A percentile compares a stretch with the other conserved stretches of the same genome.
Evolutionary conservation across 2,888 invertebrate species (phyloP).

Genomic region (Pandemis cinnamomeana): DNA sequence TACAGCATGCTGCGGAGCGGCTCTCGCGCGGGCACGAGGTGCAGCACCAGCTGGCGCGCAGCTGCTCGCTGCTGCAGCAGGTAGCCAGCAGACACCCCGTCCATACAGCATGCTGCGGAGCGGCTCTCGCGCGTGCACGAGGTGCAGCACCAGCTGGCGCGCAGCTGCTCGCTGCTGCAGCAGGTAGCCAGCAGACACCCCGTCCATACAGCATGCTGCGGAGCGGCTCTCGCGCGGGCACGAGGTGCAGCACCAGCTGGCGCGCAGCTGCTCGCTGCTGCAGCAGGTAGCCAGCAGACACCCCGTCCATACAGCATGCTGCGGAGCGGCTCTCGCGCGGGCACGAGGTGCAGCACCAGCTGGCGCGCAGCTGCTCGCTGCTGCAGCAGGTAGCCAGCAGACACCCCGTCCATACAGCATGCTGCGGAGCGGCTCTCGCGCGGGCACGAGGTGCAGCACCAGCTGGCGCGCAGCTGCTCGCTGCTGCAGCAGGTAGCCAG

Average conservation of each 20-base stretch:
- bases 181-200: background rate
- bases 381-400: too few relatives aligned
- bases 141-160: background rate
- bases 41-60: slow-evolving; percentile 91
- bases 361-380: too few relatives aligned
- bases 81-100: slow-evolving; percentile 58
- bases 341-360: too few relatives aligned
- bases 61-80: slow-evolving; percentile 88
- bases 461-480: too few relatives aligned
- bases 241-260: slow-evolving; percentile 6
- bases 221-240: background rate
- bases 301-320: too few relatives aligned
- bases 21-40: slow-evolving; percentile 91
- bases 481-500: too few relatives aligned
- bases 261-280: slow-evolving; percentile 3
- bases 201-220: slow-evolving; percentile 48
- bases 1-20: slow-evolving; percentile 68
- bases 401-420: too few relatives aligned
- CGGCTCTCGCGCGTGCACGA: background rate
- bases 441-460: too few relatives aligned
- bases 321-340: too few relatives aligned
- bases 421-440: too few relatives aligned
- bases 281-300: background rate
- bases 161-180: slow-evolving; percentile 6
- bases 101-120: slow-evolving; percentile 33